phyloP scores from a whole-genome alignment of 30 jellyfish, hydroid and myxozoan genomes.

The Clytia hemisphaerica region DNA sequence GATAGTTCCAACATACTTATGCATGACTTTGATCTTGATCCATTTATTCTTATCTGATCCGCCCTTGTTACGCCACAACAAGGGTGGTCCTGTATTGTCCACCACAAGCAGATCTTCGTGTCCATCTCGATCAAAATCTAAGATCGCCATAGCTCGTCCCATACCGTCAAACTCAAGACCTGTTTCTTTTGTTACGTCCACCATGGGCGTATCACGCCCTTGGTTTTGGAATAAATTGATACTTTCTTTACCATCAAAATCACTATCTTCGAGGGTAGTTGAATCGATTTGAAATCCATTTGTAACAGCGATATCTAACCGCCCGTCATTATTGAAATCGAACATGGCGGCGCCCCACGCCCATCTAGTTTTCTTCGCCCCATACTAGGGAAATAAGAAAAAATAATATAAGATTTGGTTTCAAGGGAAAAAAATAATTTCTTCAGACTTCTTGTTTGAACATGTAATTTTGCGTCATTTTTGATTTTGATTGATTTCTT shows the following conservation, averaged over 20 bases:
- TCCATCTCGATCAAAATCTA: slow-evolving; percentile 83
- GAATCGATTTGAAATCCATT: slow-evolving; percentile 73
- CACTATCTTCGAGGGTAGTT: slow-evolving; percentile 83
- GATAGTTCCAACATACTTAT: slow-evolving; percentile 55
- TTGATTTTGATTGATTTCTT: too few species aligned
- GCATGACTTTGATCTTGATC: slow-evolving; percentile 53
- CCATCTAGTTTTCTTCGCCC: slow-evolving; percentile 69
- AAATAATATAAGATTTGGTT: too few species aligned
- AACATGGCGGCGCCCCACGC: slow-evolving; percentile 93
- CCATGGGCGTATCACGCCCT: slow-evolving; percentile 14
- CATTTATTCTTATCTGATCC: slow-evolving; percentile 56
- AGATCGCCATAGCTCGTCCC: slow-evolving; percentile 79
- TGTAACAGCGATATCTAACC: slow-evolving; percentile 73
- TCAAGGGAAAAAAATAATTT: too few species aligned
- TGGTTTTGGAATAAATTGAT: slow-evolving; percentile 61
- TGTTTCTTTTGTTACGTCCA: slow-evolving; percentile 53
- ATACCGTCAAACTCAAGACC: slow-evolving; percentile 61
- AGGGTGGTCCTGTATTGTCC: slow-evolving; percentile 79
- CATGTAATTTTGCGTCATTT: too few species aligned
- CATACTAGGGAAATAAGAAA: slow-evolving; percentile 46
- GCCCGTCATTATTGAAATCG: slow-evolving; percentile 88
- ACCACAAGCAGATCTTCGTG: slow-evolving; percentile 86
- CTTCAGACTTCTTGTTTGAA: too few species aligned
- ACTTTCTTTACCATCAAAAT: too few species aligned
- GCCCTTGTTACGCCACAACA: slow-evolving; percentile 59